phyloP scores from a whole-genome alignment of 1,140 invertebrate genomes.

The Choristoneura fumiferana region DNA sequence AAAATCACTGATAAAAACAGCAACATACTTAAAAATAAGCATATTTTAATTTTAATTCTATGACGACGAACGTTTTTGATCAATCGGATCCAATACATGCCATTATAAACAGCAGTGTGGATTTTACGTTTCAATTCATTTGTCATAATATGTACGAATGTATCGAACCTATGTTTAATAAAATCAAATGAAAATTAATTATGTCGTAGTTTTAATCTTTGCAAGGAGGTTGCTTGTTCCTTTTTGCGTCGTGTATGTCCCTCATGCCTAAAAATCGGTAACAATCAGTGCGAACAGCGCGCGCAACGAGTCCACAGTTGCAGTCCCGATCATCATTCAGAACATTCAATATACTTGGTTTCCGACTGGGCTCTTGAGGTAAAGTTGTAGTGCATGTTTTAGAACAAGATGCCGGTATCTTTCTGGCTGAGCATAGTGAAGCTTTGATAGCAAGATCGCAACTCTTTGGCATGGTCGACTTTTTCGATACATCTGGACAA shows the following conservation, averaged over 20 bases:
- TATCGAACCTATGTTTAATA: background rate
- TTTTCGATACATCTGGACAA: slow-evolving; percentile 40
- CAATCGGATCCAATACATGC: slow-evolving; percentile 18
- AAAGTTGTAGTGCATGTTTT: background rate
- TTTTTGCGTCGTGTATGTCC: background rate
- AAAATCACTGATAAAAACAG: slow-evolving; percentile 25
- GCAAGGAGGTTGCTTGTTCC: too few relatives aligned
- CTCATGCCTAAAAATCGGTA: slow-evolving; percentile 21
- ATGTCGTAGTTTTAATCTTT: background rate
- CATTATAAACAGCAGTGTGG: background rate
- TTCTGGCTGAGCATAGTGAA: background rate
- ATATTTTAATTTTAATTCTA: slow-evolving; percentile 22
- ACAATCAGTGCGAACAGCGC: slow-evolving; percentile 35
- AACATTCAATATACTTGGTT: slow-evolving; percentile 28
- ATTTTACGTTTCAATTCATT: slow-evolving; percentile 10
- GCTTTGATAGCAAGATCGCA: slow-evolving; percentile 28
- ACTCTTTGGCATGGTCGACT: slow-evolving; percentile 29
- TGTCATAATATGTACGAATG: background rate
- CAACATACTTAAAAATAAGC: slow-evolving; percentile 20
- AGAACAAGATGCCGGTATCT: too few relatives aligned
- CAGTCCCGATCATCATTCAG: slow-evolving; percentile 32
- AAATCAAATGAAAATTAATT: background rate
- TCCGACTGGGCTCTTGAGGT: background rate
- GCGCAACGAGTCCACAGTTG: slow-evolving; percentile 37
- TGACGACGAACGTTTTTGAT: slow-evolving; percentile 16